Evolutionary conservation across 2,888 invertebrate genomes (phyloP).

Genomic region (Catocala fraxini): DNA sequence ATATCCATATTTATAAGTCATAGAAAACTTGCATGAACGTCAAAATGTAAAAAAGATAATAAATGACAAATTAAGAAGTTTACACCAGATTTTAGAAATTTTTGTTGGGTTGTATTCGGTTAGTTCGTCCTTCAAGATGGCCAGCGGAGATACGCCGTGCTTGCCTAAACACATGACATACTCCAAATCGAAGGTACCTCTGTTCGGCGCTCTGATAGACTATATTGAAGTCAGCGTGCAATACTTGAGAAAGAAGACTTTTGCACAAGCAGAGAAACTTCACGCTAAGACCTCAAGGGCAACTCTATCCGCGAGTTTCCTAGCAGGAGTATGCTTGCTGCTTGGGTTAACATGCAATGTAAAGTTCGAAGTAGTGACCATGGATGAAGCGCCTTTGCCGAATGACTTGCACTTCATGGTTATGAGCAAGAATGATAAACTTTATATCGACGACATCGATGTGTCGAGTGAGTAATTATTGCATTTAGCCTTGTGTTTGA

Average conservation of each 20-base stretch:
- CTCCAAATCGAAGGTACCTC: constrained; percentile 68
- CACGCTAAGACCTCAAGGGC: constrained; percentile 59
- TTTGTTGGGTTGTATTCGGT: constrained; percentile 1
- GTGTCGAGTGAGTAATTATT: constrained; percentile 68
- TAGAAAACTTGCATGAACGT: constrained; percentile 1
- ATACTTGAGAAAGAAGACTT: constrained; percentile 65
- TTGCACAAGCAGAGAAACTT: constrained; percentile 66
- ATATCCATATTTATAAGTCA: not conserved
- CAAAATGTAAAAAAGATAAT: constrained; percentile 4
- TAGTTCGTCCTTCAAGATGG: not conserved
- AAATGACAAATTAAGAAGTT: constrained; percentile 9
- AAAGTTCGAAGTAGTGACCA: constrained; percentile 78
- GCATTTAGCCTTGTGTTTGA: too few species aligned
- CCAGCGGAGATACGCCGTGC: constrained; percentile 49
- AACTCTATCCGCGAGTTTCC: constrained; percentile 67
- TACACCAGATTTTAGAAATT: constrained; percentile 1
- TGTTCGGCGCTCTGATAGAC: constrained; percentile 75
- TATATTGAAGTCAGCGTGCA: constrained; percentile 71
- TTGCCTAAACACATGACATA: constrained; percentile 69
- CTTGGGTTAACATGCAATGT: constrained; percentile 73
- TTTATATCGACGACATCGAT: constrained; percentile 81
- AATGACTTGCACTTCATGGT: constrained; percentile 77
- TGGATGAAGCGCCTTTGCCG: constrained; percentile 65
- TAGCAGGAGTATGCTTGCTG: constrained; percentile 67
- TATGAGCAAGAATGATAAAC: constrained; percentile 74